Percentiles rank a stretch among this genome's conserved stretches.
These are phyloP conservation scores for Sardinella longiceps DNA, from an alignment of 2,797 vertebrate genomes.

Conservation along the genomic window DNA sequence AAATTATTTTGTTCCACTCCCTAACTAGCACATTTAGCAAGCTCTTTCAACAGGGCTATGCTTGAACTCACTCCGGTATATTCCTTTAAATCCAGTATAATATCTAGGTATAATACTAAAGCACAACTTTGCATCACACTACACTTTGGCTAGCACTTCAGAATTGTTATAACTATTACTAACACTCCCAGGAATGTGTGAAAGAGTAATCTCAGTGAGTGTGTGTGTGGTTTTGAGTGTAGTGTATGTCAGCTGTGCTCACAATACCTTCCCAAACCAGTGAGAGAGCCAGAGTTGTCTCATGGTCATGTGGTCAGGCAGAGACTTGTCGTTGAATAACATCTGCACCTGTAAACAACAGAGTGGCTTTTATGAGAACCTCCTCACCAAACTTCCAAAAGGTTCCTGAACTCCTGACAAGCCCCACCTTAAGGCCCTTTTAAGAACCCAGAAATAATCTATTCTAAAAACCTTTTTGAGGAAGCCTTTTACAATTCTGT, in stretches of 20 bases:
- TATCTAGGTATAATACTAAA: too few species aligned
- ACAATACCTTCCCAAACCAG: constrained; percentile 93
- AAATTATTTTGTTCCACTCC: too few species aligned
- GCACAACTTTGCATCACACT: background rate
- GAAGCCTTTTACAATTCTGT: background rate
- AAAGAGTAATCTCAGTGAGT: background rate
- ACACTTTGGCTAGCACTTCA: too few species aligned
- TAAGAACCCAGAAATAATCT: background rate
- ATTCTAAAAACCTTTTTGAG: background rate
- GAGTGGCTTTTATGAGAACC: constrained; percentile 19
- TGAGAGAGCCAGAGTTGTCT: constrained; percentile 94
- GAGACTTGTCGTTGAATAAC: constrained; percentile 88
- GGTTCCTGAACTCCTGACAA: background rate
- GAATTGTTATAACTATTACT: too few species aligned
- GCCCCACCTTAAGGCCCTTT: background rate
- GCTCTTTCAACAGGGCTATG: too few species aligned
- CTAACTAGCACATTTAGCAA: too few species aligned
- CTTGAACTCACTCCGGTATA: too few species aligned
- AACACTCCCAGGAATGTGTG: constrained; percentile 3
- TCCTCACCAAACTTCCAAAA: background rate
- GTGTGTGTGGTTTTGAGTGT: constrained; percentile 17
- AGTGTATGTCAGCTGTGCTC: background rate
- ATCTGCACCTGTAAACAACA: constrained; percentile 84
- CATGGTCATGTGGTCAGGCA: constrained; percentile 98
- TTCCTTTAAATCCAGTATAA: too few species aligned